Evolutionary conservation across 1,140 invertebrate species (phyloP).

Genomic region (Mesaphorura yosii): DNA sequence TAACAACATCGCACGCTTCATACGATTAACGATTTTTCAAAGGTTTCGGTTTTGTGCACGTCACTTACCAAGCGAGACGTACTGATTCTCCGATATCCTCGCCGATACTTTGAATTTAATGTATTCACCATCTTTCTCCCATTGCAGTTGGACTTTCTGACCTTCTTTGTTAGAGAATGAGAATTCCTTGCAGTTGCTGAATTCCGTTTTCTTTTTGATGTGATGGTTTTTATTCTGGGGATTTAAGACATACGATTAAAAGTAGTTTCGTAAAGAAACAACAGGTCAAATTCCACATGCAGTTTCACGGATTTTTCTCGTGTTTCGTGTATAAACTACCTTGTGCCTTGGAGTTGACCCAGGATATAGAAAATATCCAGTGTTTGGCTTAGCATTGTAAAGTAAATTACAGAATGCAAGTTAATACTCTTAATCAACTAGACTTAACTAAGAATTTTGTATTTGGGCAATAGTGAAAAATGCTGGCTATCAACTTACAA

Average conservation of each 20-base stretch:
- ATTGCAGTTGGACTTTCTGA: constrained; percentile 64
- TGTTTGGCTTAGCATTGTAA: not conserved
- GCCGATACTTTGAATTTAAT: constrained; percentile 64
- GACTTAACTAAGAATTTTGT: too few relatives aligned
- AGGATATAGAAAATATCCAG: constrained; percentile 6
- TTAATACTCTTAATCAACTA: too few relatives aligned
- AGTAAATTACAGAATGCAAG: not conserved
- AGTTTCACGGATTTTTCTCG: not conserved
- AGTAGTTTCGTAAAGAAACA: not conserved
- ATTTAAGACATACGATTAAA: not conserved
- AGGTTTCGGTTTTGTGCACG: too few relatives aligned
- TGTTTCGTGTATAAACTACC: not conserved
- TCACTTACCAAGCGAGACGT: constrained; percentile 75
- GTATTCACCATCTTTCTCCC: constrained; percentile 50
- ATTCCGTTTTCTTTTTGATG: constrained; percentile 33
- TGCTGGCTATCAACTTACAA: constrained; percentile 48
- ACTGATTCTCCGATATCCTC: constrained; percentile 66
- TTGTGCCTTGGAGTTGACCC: not conserved
- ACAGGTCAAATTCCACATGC: too few relatives aligned
- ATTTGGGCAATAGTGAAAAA: too few relatives aligned
- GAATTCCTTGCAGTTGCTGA: constrained; percentile 66
- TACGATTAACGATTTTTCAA: too few relatives aligned
- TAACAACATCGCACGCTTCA: too few relatives aligned
- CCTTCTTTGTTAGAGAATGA: constrained; percentile 39
- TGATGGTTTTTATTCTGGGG: constrained; percentile 1